Evolutionary conservation across 2,888 invertebrate genomes (phyloP), one percentile per base, ranked within the genome.

Genomic region (Melanotus villosus): DNA sequence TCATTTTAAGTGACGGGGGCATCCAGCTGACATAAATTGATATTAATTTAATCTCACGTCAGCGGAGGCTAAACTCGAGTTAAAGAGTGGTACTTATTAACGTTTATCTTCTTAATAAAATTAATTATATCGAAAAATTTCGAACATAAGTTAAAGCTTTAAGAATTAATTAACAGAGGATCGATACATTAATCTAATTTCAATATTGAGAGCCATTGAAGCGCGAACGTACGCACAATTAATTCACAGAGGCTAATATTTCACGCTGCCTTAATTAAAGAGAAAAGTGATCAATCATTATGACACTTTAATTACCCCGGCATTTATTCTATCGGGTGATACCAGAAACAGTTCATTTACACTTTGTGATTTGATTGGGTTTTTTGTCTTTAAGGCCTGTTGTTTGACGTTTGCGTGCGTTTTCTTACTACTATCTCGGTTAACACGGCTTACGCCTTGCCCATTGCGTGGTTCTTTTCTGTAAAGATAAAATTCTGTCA

Each of bases 281-380:
- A 66, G 41, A 56, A 57, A 54, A 56, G 56, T 60, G 65, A 79
- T 79, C 78, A 73, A 79, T 79, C 79, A 79, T 76, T 70, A 69
- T 73, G 77, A 77, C 79, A 74, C 75, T 73, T 69, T 76, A 77
- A 77, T 75, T 75, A 73, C 75, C 67, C 43, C n/a, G 21, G 52
- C 59, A 65, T 62, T 56, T 65, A 59, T 69, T 66, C 60, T 68
- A 68, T 73, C 65, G 65, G n/a, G 65, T 56, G 65, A 57, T 68
- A 68, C 69, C 64, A 71, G 57, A 71, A 68, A 68, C 69, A 64
- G 64, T 72, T 72, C 67, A 72, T 73, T 76, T 76, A 64, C 69
- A 60, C 70, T 73, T 66, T 45, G 74, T 75, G 76, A 74, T 78
- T 75, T 71, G 75, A 76, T 78, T 76, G 73, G 76, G 9, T 52